Evolutionary conservation across 2,797 vertebrate genomes (phyloP), one percentile per base, ranked within the genome.

Genomic region (Mus spretus): DNA sequence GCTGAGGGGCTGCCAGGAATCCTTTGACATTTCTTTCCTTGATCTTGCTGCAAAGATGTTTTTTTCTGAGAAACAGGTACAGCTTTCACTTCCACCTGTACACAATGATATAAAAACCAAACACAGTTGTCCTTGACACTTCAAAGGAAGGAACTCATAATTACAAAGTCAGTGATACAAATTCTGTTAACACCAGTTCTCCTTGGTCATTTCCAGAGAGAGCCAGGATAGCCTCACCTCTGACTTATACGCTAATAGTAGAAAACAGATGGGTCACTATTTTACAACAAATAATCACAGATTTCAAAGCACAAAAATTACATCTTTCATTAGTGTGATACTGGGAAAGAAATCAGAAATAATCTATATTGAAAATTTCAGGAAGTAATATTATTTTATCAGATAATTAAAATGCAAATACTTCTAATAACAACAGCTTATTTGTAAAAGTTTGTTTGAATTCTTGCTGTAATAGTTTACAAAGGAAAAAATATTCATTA

Each of bases 61-160:
- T 99, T 99, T 97, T 99, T 99, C 98, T 99, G 99, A 88, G 99
- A 99, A 96, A 99, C 99, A 2, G 99, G 99, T 93, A 99, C 99
- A 2, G 99, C 99, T 98, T 99, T 99, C 77, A 99, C 99, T 98
- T 99, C 99, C 98, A 99, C 99, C 99, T 99, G 98, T 90, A 17
- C 97, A 28, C 50, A 75, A 93, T 24, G 96, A 53, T 72, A 81
- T 28, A 92, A 91, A 97, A 95, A 84, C 3, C 74, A 94, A 93
- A 90, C 40, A 72, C 14, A 96, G 91, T 81, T 81, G 40, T 90
- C 40, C 0, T 1, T 53, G 13, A 92, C 9, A 87, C 2, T 93
- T 37, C 10, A 89, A 89, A 94, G 91, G 5, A 94, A 95, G 37
- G 63, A 93, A 55, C 31, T 94, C 47, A 70, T 0, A 96, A 67